These are phyloP conservation scores for Diploptera punctata DNA, from an alignment of 2,888 invertebrate species.

Conservation along the genomic window DNA sequence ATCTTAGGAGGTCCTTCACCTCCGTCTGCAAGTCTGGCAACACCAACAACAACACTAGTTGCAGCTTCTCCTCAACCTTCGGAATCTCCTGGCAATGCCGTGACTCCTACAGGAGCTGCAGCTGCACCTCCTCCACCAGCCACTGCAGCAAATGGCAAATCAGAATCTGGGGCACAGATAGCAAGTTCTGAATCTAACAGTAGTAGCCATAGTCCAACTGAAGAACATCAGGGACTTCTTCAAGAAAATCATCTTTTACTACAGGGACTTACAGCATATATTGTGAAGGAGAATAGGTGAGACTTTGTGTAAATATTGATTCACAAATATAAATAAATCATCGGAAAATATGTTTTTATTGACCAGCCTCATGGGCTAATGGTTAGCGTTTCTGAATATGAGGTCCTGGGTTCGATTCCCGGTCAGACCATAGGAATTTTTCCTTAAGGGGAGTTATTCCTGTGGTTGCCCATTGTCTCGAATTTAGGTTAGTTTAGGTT, in stretches of 20 bases:
- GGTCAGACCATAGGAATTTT: no score
- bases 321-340: no score
- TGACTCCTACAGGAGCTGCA: slow-evolving; percentile 48
- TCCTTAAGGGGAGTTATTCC: no score
- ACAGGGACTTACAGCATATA: slow-evolving; percentile 72
- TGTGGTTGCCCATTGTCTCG: no score
- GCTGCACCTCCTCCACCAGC: slow-evolving; percentile 50
- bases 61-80: slow-evolving; percentile 25
- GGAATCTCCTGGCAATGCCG: slow-evolving; percentile 27
- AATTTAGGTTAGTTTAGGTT: no score
- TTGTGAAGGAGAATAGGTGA: slow-evolving; percentile 69
- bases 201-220: slow-evolving; percentile 47
- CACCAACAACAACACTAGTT: slow-evolving; percentile 26
- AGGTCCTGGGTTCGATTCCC: no score
- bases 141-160: slow-evolving; percentile 15
- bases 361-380: no score
- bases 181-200: slow-evolving; percentile 39
- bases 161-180: slow-evolving; percentile 21
- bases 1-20: slow-evolving; percentile 59
- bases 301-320: background rate
- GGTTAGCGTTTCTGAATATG: no score
- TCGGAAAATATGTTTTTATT: no score
- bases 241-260: slow-evolving; percentile 75
- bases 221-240: slow-evolving; percentile 60
- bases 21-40: slow-evolving; percentile 34